phyloP scores from a whole-genome alignment of 2,888 invertebrate species.

The Torymus tubicola region DNA sequence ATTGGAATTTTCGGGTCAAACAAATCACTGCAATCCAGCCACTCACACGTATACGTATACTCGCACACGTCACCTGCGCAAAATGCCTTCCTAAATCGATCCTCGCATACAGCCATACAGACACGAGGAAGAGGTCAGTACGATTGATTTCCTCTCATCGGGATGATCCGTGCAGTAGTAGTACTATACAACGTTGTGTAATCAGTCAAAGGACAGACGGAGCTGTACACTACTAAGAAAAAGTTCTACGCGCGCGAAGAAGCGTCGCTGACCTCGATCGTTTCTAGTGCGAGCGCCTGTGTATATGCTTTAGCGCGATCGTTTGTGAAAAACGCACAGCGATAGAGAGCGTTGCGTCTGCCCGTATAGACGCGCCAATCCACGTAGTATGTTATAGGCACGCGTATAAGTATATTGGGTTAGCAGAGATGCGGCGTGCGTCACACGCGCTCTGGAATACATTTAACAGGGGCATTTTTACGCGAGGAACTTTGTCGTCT shows the following conservation, averaged over 20 bases:
- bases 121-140: conserved; percentile 2
- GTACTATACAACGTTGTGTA: no score
- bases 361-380: no score
- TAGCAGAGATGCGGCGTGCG: conserved; percentile 12
- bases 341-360: neutral
- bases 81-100: no score
- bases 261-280: conserved; percentile 72
- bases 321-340: conserved; percentile 18
- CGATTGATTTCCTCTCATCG: conserved; percentile 2
- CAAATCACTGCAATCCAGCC: no score
- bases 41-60: no score
- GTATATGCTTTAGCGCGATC: neutral
- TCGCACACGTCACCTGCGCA: no score
- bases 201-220: no score
- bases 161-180: no score
- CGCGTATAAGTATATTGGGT: conserved; percentile 23
- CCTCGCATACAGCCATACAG: neutral
- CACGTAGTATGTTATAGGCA: neutral
- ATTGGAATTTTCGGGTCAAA: no score
- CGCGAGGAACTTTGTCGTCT: conserved; percentile 5
- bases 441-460: conserved; percentile 44
- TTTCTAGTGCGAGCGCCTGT: conserved; percentile 69
- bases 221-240: neutral
- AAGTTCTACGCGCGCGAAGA: neutral
- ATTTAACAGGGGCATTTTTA: conserved; percentile 8